phyloP scores from a whole-genome alignment of 2,113 vertebrate species.

The Malurus elegans region DNA sequence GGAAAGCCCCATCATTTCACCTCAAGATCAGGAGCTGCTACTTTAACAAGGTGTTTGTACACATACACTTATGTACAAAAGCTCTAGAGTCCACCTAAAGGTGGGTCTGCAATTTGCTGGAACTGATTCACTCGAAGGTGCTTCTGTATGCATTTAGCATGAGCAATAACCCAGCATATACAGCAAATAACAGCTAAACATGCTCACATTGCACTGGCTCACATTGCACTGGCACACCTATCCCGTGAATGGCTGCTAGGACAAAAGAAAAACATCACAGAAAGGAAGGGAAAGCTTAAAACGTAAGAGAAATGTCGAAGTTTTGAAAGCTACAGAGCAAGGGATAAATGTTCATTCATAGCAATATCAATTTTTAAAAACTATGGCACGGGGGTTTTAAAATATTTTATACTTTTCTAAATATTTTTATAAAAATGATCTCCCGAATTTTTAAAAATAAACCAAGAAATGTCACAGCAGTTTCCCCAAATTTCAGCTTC shows the following conservation, averaged over 20 bases:
- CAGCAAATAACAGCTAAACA: not conserved
- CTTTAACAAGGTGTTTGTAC: not conserved
- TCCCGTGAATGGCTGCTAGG: not conserved
- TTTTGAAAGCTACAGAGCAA: not conserved
- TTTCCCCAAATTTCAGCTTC: constrained; percentile 52
- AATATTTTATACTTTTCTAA: not conserved
- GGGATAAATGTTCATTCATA: not conserved
- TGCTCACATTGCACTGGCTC: too few relatives aligned
- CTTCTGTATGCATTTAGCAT: not conserved
- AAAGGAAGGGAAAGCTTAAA: not conserved
- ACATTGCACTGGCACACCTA: too few relatives aligned
- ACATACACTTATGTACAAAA: not conserved
- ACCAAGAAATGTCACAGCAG: constrained; percentile 27
- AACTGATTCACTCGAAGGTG: not conserved
- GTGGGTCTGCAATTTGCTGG: not conserved
- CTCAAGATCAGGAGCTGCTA: not conserved
- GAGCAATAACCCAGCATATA: not conserved
- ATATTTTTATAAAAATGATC: constrained; percentile 35
- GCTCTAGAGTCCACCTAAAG: not conserved
- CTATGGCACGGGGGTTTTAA: not conserved
- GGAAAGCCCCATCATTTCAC: not conserved
- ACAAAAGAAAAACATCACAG: not conserved
- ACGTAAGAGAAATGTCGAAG: not conserved
- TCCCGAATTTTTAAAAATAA: constrained; percentile 48
- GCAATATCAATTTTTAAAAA: not conserved